Evolutionary conservation across 2,113 vertebrate species (phyloP).

Genomic region (Carassius auratus): DNA sequence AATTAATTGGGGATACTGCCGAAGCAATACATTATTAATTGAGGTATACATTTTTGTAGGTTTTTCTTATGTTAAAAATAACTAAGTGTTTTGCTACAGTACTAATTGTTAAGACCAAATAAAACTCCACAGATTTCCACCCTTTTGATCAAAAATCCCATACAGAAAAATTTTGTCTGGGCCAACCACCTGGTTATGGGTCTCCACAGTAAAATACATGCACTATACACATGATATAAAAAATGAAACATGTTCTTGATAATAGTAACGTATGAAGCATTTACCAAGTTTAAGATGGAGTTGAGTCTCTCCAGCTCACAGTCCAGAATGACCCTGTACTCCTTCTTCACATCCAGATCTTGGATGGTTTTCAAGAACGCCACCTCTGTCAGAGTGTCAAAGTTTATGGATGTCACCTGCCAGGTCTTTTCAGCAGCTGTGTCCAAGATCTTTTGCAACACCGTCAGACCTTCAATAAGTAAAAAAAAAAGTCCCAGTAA

Average conservation of each 20-base stretch:
- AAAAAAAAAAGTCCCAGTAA: not conserved
- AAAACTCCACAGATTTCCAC: not conserved
- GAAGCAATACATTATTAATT: not conserved
- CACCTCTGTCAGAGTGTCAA: constrained; percentile 87
- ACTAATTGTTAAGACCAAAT: not conserved
- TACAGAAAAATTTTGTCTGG: no score
- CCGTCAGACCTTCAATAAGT: constrained; percentile 81
- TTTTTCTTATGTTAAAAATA: not conserved
- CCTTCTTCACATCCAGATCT: constrained; percentile 92
- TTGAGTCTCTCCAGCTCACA: constrained; percentile 90
- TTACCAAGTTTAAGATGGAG: constrained; percentile 91
- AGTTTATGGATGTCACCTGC: constrained; percentile 95
- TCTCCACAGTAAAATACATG: not conserved
- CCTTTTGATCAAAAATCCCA: no score
- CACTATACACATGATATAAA: not conserved
- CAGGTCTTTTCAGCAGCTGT: constrained; percentile 92
- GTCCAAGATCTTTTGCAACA: constrained; percentile 93
- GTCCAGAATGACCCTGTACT: constrained; percentile 89
- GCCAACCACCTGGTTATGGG: not conserved
- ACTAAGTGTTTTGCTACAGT: not conserved
- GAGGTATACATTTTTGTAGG: not conserved
- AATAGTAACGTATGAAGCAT: not conserved
- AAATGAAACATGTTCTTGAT: not conserved
- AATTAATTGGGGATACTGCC: not conserved
- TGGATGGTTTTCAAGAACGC: constrained; percentile 87